Percentiles rank a stretch among this genome's conserved stretches.
Evolutionary conservation across 2,888 invertebrate genomes (phyloP).

Genomic region (Drosophila prolongata): DNA sequence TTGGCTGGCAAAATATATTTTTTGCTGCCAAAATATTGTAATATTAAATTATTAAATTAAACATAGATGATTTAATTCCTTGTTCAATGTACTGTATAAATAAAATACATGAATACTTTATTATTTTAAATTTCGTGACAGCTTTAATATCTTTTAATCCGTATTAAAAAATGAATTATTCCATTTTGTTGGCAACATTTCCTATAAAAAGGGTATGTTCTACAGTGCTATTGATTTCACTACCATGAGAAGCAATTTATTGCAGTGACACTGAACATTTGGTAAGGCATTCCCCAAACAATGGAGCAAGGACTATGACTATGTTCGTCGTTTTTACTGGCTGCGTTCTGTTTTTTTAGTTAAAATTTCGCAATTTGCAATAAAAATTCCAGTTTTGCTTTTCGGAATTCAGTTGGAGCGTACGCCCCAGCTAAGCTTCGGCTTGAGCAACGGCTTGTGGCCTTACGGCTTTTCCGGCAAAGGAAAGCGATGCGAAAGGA

Average conservation of each 20-base stretch:
- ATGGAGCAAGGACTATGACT: constrained; percentile 18
- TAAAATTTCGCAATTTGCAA: constrained; percentile 79
- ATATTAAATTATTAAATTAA: too few species aligned
- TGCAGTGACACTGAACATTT: constrained; percentile 67
- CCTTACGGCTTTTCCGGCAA: constrained; percentile 37
- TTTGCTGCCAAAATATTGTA: too few species aligned
- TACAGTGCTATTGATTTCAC: constrained; percentile 51
- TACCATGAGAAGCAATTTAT: constrained; percentile 43
- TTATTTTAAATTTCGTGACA: too few species aligned
- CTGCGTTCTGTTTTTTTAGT: constrained; percentile 58
- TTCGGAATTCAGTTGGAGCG: constrained; percentile 70
- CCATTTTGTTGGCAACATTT: too few species aligned
- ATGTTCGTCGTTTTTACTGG: constrained; percentile 33
- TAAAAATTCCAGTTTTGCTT: constrained; percentile 77
- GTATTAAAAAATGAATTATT: too few species aligned
- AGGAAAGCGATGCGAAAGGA: constrained; percentile 34
- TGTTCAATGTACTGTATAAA: too few species aligned
- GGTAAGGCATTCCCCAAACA: constrained; percentile 49
- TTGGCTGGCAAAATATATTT: too few species aligned
- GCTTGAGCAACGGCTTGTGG: constrained; percentile 37
- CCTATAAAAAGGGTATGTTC: neutral
- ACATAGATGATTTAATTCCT: too few species aligned
- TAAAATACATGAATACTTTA: too few species aligned
- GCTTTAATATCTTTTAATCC: too few species aligned
- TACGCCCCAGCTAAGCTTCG: constrained; percentile 12